These are phyloP conservation scores for Bombus turneri DNA, from an alignment of 1,140 invertebrate genomes.

Conservation along the genomic window DNA sequence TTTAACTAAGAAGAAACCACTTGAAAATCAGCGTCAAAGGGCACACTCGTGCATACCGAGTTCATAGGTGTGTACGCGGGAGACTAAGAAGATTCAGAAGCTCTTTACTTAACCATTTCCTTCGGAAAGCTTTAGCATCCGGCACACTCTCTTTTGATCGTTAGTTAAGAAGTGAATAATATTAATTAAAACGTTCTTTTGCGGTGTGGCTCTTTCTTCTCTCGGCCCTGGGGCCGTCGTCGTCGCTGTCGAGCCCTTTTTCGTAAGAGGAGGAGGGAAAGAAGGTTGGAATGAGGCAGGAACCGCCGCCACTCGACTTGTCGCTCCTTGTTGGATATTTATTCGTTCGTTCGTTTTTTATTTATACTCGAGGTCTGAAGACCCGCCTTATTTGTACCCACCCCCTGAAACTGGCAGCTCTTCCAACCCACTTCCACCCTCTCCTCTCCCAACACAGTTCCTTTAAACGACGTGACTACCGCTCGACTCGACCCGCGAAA, in stretches of 20 bases:
- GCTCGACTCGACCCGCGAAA: constrained; percentile 67
- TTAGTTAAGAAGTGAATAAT: constrained; percentile 80
- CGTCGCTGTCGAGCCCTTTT: constrained; percentile 36
- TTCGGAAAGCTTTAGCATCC: constrained; percentile 26
- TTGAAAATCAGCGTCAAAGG: neutral
- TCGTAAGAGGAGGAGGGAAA: neutral
- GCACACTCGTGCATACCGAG: no score
- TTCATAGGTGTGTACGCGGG: neutral
- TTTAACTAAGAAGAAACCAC: neutral
- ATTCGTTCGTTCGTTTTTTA: constrained; percentile 81
- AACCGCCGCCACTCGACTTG: constrained; percentile 75
- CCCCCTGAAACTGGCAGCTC: constrained; percentile 8
- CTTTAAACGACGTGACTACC: constrained; percentile 75
- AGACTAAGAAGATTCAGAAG: constrained; percentile 19
- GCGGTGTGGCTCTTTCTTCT: constrained; percentile 70
- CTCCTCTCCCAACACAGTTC: constrained; percentile 60
- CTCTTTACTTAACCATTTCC: constrained; percentile 29
- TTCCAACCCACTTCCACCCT: constrained; percentile 21
- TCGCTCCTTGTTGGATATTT: constrained; percentile 80
- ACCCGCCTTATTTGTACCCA: constrained; percentile 78
- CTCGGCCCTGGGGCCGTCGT: constrained; percentile 3
- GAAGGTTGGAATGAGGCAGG: constrained; percentile 28
- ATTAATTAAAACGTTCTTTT: constrained; percentile 81
- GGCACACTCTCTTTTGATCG: constrained; percentile 75
- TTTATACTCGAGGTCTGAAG: constrained; percentile 78